Percentiles rank a stretch among this genome's conserved stretches.
Conservation (phyloP, 2,113 vertebrate species). For the Menura novaehollandiae region DNA sequence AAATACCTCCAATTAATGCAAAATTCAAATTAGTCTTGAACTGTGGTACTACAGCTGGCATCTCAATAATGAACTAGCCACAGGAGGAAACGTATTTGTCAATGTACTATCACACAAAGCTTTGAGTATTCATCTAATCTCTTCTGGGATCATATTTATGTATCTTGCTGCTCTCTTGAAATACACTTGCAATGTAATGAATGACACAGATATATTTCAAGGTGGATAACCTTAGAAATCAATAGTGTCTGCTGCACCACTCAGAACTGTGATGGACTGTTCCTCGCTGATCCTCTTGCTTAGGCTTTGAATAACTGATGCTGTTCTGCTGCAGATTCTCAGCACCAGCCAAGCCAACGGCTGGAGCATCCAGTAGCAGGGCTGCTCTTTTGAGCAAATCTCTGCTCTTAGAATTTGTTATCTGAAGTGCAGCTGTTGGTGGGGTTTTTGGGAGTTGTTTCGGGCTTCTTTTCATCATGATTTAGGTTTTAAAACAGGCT, state of each 20-base stretch:
- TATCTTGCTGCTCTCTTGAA: background rate
- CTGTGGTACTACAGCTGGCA: background rate
- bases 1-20: slow-evolving; percentile 5
- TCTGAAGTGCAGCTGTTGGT: background rate
- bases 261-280: slow-evolving; percentile 12
- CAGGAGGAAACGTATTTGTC: background rate
- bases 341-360: background rate
- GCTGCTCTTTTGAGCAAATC: background rate
- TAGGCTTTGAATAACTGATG: background rate
- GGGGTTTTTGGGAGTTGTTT: rapidly evolving
- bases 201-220: slow-evolving; percentile 1
- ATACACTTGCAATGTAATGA: background rate
- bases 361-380: background rate
- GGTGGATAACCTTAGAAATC: slow-evolving; percentile 44
- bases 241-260: background rate
- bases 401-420: background rate
- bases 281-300: background rate
- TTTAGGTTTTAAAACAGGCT: background rate
- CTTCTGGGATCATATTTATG: background rate
- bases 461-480: background rate
- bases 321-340: background rate
- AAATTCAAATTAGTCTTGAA: slow-evolving; percentile 29
- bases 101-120: background rate
- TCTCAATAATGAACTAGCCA: background rate
- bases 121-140: background rate